Evolutionary conservation across 92 coral and sea anemone genomes (phyloP).

Genomic region (Porites rus): DNA sequence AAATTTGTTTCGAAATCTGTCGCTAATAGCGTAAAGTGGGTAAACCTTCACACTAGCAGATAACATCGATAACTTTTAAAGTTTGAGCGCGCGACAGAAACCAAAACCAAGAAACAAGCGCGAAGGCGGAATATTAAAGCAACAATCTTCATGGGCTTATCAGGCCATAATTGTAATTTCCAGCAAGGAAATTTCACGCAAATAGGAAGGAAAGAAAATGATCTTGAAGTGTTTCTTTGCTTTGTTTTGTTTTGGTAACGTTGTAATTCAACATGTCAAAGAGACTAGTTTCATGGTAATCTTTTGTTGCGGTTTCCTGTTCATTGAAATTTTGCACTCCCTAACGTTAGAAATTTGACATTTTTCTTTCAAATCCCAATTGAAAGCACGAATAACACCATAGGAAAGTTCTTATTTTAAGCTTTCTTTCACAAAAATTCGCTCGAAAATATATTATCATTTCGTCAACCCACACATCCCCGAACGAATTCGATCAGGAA

Average conservation of each 20-base stretch:
- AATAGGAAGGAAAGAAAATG: neutral
- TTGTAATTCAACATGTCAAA: slow-evolving; percentile 22
- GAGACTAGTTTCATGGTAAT: neutral
- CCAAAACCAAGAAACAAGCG: neutral
- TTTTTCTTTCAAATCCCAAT: neutral
- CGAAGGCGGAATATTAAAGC: slow-evolving; percentile 24
- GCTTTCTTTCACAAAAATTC: neutral
- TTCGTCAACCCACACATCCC: too few species aligned
- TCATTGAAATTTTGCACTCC: neutral
- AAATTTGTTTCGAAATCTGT: slow-evolving; percentile 37
- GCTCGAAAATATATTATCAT: too few species aligned
- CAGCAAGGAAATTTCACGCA: neutral
- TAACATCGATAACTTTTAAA: neutral
- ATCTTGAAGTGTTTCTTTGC: slow-evolving; percentile 7
- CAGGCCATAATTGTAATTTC: neutral
- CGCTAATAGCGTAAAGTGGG: slow-evolving; percentile 48
- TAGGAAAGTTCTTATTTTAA: neutral
- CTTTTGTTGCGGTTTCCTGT: slow-evolving; percentile 43
- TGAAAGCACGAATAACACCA: neutral
- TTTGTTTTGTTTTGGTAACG: slow-evolving; percentile 39
- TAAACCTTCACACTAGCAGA: neutral
- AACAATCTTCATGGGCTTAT: neutral
- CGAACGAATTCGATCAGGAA: neutral
- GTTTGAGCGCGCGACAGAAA: neutral
- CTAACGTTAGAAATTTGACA: neutral